Evolutionary conservation across 2,113 vertebrate species (phyloP), one percentile per base, ranked within the genome.

Genomic region (Notarius quadriscutis): DNA sequence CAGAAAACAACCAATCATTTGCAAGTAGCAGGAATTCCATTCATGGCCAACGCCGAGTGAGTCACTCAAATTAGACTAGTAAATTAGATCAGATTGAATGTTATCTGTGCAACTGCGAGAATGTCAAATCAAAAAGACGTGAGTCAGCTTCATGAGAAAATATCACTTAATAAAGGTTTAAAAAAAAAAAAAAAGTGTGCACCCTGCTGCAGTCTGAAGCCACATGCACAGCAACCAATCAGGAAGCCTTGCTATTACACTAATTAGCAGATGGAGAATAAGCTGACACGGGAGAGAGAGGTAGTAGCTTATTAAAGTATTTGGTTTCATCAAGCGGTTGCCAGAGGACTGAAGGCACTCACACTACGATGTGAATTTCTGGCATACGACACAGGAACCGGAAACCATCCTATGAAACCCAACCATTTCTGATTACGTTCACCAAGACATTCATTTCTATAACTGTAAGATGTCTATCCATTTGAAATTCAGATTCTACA

Each of bases 21-120:
- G 84, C 89, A 83, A 88, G 87, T 12, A 69, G 22, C 74, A 51
- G 88, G 90, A 92, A 95, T 94, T 93, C 93, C 91, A 92, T 85
- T 92, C 91, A 93, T 91, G 84, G 87, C 90, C 92, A 89, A 84
- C 86, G 91, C 25, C 81, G 55, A 41, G 41, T 57, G 89, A 87
- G 88, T 93, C 91, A 93, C 87, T 91, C 86, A 92, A 22, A 85
- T 57, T 50, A 81, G 91, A 90, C 90, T 90, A 91, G 8, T 60
- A 34, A 2, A 7, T 58, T 60, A 10, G 10, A 81, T 57, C 15
- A 57, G 6, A 57, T 6, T 1, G 93, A 95, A 93, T 93, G 34
- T 51, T 34, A 60, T 50, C 14, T 91, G 92, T 92, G 27, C 30
- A 65, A 90, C 87, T 89, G 86, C 80, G 78, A 78, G 25, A 83